These are phyloP conservation scores for Melospiza georgiana DNA, from an alignment of 2,113 vertebrate genomes.

Conservation along the genomic window DNA sequence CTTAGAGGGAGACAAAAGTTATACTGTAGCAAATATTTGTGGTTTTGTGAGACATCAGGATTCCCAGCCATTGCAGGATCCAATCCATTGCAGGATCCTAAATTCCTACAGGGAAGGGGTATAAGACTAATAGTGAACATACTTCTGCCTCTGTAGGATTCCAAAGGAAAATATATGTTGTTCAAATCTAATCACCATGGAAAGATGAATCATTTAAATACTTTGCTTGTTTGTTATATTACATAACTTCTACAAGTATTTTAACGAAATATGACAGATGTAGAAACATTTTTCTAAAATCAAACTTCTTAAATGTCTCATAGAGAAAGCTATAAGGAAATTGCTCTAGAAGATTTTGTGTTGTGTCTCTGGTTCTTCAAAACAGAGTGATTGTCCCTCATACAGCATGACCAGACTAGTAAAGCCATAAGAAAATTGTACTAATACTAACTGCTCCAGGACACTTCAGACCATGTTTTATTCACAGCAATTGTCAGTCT, in stretches of 20 bases:
- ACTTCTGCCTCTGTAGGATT: neutral
- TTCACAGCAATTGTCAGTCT: neutral
- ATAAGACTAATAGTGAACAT: neutral
- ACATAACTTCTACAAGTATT: neutral
- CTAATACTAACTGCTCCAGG: neutral
- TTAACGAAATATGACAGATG: neutral
- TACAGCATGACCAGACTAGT: neutral
- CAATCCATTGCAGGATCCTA: neutral
- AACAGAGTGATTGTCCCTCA: neutral
- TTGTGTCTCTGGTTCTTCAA: neutral
- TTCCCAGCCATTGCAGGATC: neutral
- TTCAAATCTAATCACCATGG: neutral
- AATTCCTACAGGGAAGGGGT: neutral
- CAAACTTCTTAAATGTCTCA: neutral
- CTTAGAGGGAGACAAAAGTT: neutral
- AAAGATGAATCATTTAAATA: neutral
- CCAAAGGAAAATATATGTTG: neutral
- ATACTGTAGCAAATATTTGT: neutral
- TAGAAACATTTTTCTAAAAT: neutral
- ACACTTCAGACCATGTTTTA: neutral
- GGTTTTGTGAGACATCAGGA: neutral
- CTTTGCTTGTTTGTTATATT: neutral
- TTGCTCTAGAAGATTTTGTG: neutral
- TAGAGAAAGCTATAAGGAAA: neutral
- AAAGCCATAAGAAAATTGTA: neutral